A percentile compares a stretch with the other conserved stretches of the same genome.
phyloP scores from a whole-genome alignment of 1,140 invertebrate species.

The Phthorimaea operculella region DNA sequence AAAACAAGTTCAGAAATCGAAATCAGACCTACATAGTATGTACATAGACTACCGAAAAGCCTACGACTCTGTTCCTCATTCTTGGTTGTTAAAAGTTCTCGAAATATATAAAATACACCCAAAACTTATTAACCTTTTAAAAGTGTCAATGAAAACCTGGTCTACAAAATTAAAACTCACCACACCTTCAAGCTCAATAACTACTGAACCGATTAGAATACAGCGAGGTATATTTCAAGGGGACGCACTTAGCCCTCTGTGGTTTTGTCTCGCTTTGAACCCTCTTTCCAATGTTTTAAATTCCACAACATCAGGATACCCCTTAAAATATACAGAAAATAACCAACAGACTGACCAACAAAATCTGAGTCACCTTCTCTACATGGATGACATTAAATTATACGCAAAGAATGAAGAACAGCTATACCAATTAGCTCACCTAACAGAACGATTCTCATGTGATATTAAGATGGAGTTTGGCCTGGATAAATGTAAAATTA shows the following conservation, averaged over 20 bases:
- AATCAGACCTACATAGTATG: too few relatives aligned
- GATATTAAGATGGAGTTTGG: slow-evolving; percentile 9
- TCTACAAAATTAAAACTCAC: neutral
- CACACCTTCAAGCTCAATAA: neutral
- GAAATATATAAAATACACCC: neutral
- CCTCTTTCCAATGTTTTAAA: slow-evolving; percentile 5
- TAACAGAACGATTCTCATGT: neutral
- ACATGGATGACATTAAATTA: slow-evolving; percentile 8
- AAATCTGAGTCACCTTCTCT: slow-evolving; percentile 1
- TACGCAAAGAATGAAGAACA: neutral
- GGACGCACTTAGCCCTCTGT: slow-evolving; percentile 13
- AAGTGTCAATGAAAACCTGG: slow-evolving; percentile 4
- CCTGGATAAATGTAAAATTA: neutral
- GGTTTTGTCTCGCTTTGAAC: neutral
- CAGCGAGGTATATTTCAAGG: slow-evolving; percentile 8
- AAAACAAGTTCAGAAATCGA: too few relatives aligned
- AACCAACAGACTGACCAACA: neutral
- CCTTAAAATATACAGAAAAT: neutral
- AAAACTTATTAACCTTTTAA: neutral
- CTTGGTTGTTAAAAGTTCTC: slow-evolving; percentile 1
- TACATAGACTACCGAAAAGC: too few relatives aligned
- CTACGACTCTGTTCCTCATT: neutral
- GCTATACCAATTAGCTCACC: neutral
- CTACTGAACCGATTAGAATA: slow-evolving; percentile 5
- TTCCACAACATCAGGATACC: slow-evolving; percentile 3